Conservation (phyloP, 2,113 vertebrate genomes). For the Cathartes aura region DNA sequence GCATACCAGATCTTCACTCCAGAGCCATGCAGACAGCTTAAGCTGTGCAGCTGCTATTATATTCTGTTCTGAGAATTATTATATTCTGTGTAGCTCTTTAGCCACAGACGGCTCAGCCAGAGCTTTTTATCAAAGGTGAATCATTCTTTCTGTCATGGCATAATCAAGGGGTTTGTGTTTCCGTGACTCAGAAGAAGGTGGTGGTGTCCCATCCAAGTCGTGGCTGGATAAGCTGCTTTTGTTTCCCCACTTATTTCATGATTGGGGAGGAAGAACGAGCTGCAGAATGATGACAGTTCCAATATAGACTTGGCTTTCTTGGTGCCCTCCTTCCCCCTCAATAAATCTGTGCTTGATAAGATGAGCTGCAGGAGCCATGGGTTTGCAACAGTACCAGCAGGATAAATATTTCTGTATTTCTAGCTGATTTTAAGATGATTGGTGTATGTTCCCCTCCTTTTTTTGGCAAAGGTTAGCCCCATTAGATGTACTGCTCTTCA, state of each 20-base stretch:
- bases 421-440: conserved; percentile 5
- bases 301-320: neutral
- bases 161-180: neutral
- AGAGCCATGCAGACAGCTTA: neutral
- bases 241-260: neutral
- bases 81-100: neutral
- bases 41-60: neutral
- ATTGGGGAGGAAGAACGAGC: neutral
- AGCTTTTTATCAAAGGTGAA: neutral
- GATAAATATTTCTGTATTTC: conserved; percentile 58
- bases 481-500: conserved; percentile 18
- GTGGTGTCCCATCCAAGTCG: neutral
- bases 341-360: neutral
- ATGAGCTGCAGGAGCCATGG: neutral
- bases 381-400: neutral
- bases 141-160: neutral
- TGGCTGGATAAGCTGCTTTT: neutral
- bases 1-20: neutral
- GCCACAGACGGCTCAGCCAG: neutral
- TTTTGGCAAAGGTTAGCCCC: conserved; percentile 37
- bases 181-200: neutral
- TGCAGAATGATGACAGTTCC: neutral
- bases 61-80: neutral
- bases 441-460: conserved; percentile 10
- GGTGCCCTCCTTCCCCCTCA: neutral